Conservation (phyloP, 2,113 vertebrate genomes). For the Irena cyanogastra region DNA sequence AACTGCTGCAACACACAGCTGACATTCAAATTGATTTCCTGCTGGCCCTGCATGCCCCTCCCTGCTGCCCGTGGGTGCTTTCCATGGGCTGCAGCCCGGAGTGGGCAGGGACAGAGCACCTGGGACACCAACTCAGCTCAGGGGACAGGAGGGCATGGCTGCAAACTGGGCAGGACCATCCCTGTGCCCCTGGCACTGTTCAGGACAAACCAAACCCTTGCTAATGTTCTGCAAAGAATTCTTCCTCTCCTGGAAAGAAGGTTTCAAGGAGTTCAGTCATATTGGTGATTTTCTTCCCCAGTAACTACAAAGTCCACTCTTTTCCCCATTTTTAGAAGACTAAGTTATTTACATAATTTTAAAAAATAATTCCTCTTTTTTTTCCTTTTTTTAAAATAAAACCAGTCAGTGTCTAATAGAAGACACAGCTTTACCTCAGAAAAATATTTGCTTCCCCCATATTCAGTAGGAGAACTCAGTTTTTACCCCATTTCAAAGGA, state of each 20-base stretch:
- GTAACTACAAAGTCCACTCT: not conserved
- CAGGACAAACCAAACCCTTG: fast-evolving
- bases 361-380: not conserved
- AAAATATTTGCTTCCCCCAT: not conserved
- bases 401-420: not conserved
- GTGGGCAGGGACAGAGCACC: not conserved
- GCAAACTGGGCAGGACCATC: not conserved
- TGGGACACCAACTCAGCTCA: fast-evolving
- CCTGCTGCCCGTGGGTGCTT: not conserved
- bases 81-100: not conserved
- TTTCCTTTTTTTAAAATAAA: not conserved
- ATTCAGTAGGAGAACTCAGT: not conserved
- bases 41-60: not conserved
- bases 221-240: not conserved
- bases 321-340: not conserved
- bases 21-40: not conserved
- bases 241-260: not conserved
- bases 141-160: not conserved
- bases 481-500: not conserved
- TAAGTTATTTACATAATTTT: not conserved
- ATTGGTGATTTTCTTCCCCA: not conserved
- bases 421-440: not conserved
- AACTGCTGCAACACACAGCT: not conserved
- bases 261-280: not conserved
- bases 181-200: fast-evolving